phyloP scores from a whole-genome alignment of 2,797 vertebrate species.

The Enteromius treurensis region DNA sequence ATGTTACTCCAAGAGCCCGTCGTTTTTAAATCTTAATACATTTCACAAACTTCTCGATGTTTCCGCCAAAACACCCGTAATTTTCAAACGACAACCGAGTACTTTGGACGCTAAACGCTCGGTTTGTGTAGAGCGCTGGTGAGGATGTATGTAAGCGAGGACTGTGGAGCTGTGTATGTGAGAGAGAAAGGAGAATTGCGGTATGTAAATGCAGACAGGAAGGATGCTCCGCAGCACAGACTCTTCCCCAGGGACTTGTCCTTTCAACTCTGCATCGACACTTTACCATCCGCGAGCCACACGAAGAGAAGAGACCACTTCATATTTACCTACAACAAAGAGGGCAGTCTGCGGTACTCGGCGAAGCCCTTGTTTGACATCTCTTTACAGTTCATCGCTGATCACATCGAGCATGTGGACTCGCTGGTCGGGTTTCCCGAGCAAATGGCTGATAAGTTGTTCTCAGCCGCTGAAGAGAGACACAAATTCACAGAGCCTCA shows the following conservation, averaged over 20 bases:
- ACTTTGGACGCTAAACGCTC: neutral
- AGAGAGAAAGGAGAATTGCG: conserved; percentile 87
- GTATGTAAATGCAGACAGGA: conserved; percentile 66
- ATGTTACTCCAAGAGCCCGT: neutral
- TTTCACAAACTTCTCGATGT: neutral
- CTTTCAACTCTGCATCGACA: conserved; percentile 78
- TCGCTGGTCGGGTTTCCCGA: conserved; percentile 94
- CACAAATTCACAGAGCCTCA: conserved; percentile 86
- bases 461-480: conserved; percentile 88
- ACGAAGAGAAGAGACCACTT: conserved; percentile 87
- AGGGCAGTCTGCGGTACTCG: conserved; percentile 90
- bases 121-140: neutral
- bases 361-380: conserved; percentile 91
- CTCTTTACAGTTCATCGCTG: conserved; percentile 86
- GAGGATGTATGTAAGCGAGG: conserved; percentile 75
- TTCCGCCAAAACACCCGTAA: neutral
- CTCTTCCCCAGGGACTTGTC: conserved; percentile 81
- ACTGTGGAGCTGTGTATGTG: conserved; percentile 80
- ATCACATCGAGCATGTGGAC: conserved; percentile 92
- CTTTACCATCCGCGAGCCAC: conserved; percentile 72
- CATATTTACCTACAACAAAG: conserved; percentile 90
- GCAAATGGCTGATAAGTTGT: conserved; percentile 91
- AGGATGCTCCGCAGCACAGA: conserved; percentile 66
- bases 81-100: neutral
- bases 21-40: conserved; percentile 10